These are phyloP conservation scores for Acronicta aceris DNA, from an alignment of 2,888 invertebrate species.

Conservation along the genomic window DNA sequence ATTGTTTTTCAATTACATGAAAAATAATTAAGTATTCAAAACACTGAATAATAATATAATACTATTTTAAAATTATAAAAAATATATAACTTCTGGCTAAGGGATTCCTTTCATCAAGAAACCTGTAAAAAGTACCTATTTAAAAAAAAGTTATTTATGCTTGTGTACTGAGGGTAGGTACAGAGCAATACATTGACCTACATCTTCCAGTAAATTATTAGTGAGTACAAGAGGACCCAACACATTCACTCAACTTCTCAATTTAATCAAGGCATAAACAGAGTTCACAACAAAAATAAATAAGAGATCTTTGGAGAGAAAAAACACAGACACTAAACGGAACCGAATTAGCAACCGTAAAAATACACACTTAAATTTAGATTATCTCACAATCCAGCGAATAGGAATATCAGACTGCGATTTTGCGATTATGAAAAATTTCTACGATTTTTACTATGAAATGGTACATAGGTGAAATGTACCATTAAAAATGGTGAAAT, in stretches of 20 bases:
- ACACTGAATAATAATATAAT: too few relatives aligned
- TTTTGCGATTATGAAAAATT: slow-evolving; percentile 12
- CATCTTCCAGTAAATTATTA: background rate
- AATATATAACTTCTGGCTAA: too few relatives aligned
- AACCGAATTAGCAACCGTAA: slow-evolving; percentile 8
- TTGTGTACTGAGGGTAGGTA: too few relatives aligned
- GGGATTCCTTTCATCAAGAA: too few relatives aligned
- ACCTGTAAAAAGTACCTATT: too few relatives aligned
- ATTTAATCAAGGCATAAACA: background rate
- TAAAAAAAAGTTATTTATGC: too few relatives aligned
- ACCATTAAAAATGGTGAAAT: too few relatives aligned
- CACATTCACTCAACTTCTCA: background rate
- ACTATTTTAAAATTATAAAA: too few relatives aligned
- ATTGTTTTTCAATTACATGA: slow-evolving; percentile 41
- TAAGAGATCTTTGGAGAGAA: slow-evolving; percentile 1
- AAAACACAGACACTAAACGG: slow-evolving; percentile 8
- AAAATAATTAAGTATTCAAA: slow-evolving; percentile 7
- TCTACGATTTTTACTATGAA: slow-evolving; percentile 11
- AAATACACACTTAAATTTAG: slow-evolving; percentile 14
- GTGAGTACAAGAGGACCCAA: background rate
- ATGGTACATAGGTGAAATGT: too few relatives aligned
- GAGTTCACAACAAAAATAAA: background rate
- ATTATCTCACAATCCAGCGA: slow-evolving; percentile 12
- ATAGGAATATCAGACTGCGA: background rate
- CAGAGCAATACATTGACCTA: background rate